phyloP scores from a whole-genome alignment of 2,797 vertebrate species.

The Ptychadena robeensis region DNA sequence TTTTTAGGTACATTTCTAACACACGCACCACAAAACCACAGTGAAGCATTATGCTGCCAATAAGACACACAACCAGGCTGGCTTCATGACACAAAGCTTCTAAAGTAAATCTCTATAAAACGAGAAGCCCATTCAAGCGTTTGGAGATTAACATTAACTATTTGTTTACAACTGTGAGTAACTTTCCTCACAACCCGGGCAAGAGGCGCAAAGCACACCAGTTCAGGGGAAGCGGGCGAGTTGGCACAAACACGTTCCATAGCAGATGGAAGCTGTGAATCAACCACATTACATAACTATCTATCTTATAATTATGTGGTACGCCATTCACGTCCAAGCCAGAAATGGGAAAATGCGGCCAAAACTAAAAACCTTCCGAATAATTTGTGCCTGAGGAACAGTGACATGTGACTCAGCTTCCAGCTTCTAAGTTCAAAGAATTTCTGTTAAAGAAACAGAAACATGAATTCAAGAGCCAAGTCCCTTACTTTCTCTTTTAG shows the following conservation, averaged over 20 bases:
- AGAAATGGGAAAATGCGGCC: slow-evolving; percentile 5
- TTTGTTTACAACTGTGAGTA: slow-evolving; percentile 38
- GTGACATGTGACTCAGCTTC: not conserved
- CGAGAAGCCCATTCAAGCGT: not conserved
- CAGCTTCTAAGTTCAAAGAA: not conserved
- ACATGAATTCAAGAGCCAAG: too few relatives aligned
- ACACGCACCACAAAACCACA: slow-evolving; percentile 28
- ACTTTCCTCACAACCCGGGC: not conserved
- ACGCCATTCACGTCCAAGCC: slow-evolving; percentile 30
- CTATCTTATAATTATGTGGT: slow-evolving; percentile 41
- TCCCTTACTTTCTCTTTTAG: too few relatives aligned
- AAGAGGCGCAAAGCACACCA: slow-evolving; percentile 7
- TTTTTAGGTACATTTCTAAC: slow-evolving; percentile 24
- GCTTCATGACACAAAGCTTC: slow-evolving; percentile 11
- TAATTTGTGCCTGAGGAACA: slow-evolving; percentile 5
- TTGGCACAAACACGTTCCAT: slow-evolving; percentile 28
- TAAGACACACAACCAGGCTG: slow-evolving; percentile 1
- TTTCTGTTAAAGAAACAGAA: not conserved
- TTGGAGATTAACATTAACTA: slow-evolving; percentile 30
- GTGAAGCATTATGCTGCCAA: slow-evolving; percentile 16
- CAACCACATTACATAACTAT: slow-evolving; percentile 49
- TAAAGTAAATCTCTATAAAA: slow-evolving; percentile 34
- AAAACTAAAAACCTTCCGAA: slow-evolving; percentile 21
- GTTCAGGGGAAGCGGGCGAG: not conserved
- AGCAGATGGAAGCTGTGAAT: slow-evolving; percentile 46